Evolutionary conservation across 2,888 invertebrate species (phyloP).

Genomic region (Coecobrya sp.): DNA sequence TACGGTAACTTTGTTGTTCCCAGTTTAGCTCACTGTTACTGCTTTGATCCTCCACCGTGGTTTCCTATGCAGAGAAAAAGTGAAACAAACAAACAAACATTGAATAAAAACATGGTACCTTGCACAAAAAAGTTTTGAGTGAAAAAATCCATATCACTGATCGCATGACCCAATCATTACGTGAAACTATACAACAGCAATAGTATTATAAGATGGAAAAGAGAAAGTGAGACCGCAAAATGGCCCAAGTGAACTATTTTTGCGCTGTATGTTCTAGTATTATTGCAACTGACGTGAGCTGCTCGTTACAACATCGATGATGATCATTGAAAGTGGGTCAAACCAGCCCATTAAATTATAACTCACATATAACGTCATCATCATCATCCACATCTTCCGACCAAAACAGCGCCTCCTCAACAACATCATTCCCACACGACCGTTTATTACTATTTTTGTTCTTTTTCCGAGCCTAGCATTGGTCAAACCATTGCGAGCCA

Average conservation of each 20-base stretch:
- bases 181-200: neutral
- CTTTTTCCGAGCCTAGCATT: neutral
- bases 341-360: slow-evolving; percentile 61
- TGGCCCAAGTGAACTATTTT: slow-evolving; percentile 37
- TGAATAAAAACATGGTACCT: slow-evolving; percentile 6
- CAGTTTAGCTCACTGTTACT: slow-evolving; percentile 86
- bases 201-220: neutral
- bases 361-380: slow-evolving; percentile 50
- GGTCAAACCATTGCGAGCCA: neutral
- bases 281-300: slow-evolving; percentile 57
- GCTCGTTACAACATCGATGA: slow-evolving; percentile 37
- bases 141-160: neutral
- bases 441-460: slow-evolving; percentile 45
- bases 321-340: slow-evolving; percentile 61
- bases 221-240: slow-evolving; percentile 3
- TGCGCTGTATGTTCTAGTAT: neutral
- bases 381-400: neutral
- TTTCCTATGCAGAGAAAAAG: slow-evolving; percentile 80
- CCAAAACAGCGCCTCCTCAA: slow-evolving; percentile 30
- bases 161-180: slow-evolving; percentile 4
- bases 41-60: slow-evolving; percentile 85
- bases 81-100: slow-evolving; percentile 32
- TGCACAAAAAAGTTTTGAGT: neutral
- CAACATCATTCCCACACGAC: slow-evolving; percentile 54
- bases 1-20: slow-evolving; percentile 86